phyloP scores from a whole-genome alignment of 2,797 vertebrate genomes.

The Enoplosus armatus region DNA sequence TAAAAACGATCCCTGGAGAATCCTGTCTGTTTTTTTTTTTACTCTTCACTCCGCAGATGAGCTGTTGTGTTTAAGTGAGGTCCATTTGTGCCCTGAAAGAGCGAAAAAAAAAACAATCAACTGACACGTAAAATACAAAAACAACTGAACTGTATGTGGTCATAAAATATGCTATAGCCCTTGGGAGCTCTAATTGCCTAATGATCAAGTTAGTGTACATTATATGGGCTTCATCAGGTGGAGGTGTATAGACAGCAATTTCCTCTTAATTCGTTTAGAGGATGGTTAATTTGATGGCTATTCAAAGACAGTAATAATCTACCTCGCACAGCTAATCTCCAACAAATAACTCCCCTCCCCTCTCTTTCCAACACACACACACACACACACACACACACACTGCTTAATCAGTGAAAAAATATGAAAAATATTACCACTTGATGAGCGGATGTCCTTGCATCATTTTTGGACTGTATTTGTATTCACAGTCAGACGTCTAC shows the following conservation, averaged over 20 bases:
- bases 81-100: conserved; percentile 57
- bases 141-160: conserved; percentile 39
- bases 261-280: conserved; percentile 71
- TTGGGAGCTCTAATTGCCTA: conserved; percentile 74
- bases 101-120: conserved; percentile 56
- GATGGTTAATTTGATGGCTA: conserved; percentile 73
- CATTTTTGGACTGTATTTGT: conserved; percentile 22
- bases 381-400: neutral
- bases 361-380: neutral
- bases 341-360: conserved; percentile 32
- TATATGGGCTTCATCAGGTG: conserved; percentile 69
- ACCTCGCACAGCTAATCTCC: conserved; percentile 62
- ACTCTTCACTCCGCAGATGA: conserved; percentile 54
- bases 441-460: conserved; percentile 33
- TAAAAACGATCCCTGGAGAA: conserved; percentile 80
- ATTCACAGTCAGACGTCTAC: conserved; percentile 20
- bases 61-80: conserved; percentile 68
- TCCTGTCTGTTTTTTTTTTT: conserved; percentile 75
- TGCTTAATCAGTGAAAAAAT: conserved; percentile 31
- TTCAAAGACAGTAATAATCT: conserved; percentile 72
- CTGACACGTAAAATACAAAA: conserved; percentile 53
- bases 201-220: conserved; percentile 76
- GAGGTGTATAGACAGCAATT: conserved; percentile 70
- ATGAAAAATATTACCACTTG: conserved; percentile 6
- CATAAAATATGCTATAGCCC: conserved; percentile 66